Evolutionary conservation across 53 echinoderm and acorn worm species (phyloP), one percentile per base, ranked within the genome.

Genomic region (Antedon mediterranea): DNA sequence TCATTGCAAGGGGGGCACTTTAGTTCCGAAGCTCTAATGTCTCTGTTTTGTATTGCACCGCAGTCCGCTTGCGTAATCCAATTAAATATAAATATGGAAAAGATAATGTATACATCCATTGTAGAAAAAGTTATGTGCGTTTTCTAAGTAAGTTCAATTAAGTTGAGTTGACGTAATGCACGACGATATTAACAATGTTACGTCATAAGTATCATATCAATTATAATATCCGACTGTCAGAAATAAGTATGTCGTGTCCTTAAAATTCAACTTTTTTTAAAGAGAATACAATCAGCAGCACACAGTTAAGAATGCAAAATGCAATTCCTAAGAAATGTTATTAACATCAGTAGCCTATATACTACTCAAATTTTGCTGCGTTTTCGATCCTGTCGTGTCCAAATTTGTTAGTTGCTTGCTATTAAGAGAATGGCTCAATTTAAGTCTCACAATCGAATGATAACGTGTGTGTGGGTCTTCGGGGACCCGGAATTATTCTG

Each of bases 1-100:
- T 86, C 83, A 32, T 91, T 89, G 71, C 91, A 91, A 2, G 91
- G 91, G 30, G 95, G 95, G 82, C 95, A 94, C 28, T 82, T 77
- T 29, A 90, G 43, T 29, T 82, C 75, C 32, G 86, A 77, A 9
- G 76, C 83, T 23, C 83, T 70, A 26, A 41, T 28, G 28, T 83
- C 20, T 23, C 57, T 57, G 7, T 6, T 9, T 57, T 57, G 57
- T 57, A 57, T 57, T 57, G 23, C 23, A 57, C 57, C 57, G 57
- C 57, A 57, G 23, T 57, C 57, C 57, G 23, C 20, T 57, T 23
- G 7, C 57, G 57, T 11, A 57, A 57, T 57, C 57, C 57, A 57
- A 2, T 57, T 57, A 3, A 9, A 18, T 26, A 57, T 57, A 57
- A 57, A 57, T 57, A 57, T 23, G 20, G 57, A 3, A 57, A 57